Evolutionary conservation across 2,113 vertebrate species (phyloP).

Genomic region (Petromus typicus): DNA sequence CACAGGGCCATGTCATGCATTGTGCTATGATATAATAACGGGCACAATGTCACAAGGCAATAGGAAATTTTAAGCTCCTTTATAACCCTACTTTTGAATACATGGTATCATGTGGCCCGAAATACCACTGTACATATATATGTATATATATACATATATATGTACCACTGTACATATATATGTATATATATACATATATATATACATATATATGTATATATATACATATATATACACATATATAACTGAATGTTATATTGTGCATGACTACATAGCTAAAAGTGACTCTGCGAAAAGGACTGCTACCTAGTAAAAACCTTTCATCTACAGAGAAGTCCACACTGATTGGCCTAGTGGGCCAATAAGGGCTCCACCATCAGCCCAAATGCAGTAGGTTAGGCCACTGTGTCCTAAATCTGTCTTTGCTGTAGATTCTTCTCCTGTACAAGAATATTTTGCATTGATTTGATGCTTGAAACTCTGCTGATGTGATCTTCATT

Average conservation of each 20-base stretch:
- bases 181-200: too few relatives aligned
- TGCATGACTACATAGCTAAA: background rate
- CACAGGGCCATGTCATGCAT: background rate
- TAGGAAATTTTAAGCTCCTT: background rate
- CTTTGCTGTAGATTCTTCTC: background rate
- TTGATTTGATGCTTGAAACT: constrained; percentile 5
- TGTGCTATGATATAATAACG: background rate
- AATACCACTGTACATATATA: too few relatives aligned
- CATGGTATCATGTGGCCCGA: too few relatives aligned
- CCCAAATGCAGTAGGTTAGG: background rate
- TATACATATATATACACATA: too few relatives aligned
- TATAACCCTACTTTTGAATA: background rate
- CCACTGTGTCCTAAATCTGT: background rate
- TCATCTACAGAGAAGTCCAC: background rate
- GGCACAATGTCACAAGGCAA: background rate
- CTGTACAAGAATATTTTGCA: background rate
- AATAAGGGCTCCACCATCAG: background rate
- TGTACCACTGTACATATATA: too few relatives aligned
- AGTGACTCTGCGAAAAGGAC: background rate
- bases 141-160: too few relatives aligned
- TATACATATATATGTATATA: too few relatives aligned
- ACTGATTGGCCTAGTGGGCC: background rate
- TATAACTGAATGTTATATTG: background rate
- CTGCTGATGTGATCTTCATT: background rate
- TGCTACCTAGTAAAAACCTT: background rate